phyloP scores from a whole-genome alignment of 2,888 invertebrate species.

The Cephus pulcher region DNA sequence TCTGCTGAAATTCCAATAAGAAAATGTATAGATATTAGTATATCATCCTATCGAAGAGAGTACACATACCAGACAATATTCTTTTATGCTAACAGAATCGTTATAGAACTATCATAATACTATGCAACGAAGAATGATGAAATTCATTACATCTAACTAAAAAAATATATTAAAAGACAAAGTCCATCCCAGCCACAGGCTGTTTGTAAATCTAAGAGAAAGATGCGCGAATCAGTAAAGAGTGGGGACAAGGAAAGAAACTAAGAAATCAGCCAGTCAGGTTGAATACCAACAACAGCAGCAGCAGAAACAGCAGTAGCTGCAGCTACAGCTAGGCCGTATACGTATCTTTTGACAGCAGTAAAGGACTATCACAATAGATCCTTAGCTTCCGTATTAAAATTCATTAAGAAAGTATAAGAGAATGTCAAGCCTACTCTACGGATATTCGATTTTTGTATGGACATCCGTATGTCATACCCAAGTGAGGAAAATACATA shows the following conservation, averaged over 20 bases:
- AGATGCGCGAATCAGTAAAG: background rate
- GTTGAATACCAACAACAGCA: background rate
- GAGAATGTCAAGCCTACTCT: background rate
- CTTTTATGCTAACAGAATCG: background rate
- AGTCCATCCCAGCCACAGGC: conserved; percentile 3
- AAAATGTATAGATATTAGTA: background rate
- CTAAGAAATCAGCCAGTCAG: background rate
- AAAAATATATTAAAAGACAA: background rate
- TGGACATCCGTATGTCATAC: background rate
- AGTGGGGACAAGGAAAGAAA: background rate
- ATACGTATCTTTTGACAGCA: background rate
- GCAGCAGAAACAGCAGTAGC: background rate
- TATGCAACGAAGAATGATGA: background rate
- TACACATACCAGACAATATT: background rate
- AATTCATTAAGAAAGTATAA: background rate
- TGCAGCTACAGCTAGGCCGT: background rate
- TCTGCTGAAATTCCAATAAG: background rate
- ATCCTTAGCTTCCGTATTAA: background rate
- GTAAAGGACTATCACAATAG: background rate
- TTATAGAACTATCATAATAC: background rate
- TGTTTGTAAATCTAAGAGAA: background rate
- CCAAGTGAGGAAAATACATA: background rate
- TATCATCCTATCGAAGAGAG: background rate
- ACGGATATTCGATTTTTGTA: background rate
- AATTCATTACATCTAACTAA: conserved; percentile 11